phyloP scores from a whole-genome alignment of 2,888 invertebrate species.

The Lasioglossum morio region DNA sequence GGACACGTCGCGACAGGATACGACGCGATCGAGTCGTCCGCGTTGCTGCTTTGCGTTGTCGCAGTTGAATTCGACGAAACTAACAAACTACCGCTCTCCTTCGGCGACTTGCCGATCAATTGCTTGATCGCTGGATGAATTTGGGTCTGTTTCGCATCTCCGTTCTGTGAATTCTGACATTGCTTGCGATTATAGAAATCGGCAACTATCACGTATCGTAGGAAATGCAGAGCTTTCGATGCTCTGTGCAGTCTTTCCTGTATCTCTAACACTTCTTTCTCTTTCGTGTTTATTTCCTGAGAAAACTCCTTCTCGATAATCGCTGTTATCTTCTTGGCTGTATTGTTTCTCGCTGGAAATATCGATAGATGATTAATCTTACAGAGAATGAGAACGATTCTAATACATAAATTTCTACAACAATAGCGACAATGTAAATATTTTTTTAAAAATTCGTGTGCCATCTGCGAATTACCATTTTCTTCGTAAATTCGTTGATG shows the following conservation, averaged over 20 bases:
- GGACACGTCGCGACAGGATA: slow-evolving; percentile 9
- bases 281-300: slow-evolving; percentile 89
- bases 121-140: slow-evolving; percentile 93
- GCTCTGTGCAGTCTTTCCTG: slow-evolving; percentile 88
- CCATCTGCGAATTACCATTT: slow-evolving; percentile 71
- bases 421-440: background rate
- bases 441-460: background rate
- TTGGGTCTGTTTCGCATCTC: slow-evolving; percentile 84
- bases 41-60: background rate
- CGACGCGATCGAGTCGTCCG: background rate
- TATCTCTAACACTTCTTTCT: slow-evolving; percentile 90
- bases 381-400: background rate
- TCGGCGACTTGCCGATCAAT: slow-evolving; percentile 87
- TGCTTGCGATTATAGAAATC: slow-evolving; percentile 88
- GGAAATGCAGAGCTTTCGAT: slow-evolving; percentile 86
- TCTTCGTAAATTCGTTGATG: slow-evolving; percentile 79
- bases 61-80: slow-evolving; percentile 27
- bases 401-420: background rate
- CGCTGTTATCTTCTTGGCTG: slow-evolving; percentile 85
- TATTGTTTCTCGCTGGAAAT: slow-evolving; percentile 75
- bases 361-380: background rate
- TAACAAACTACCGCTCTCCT: slow-evolving; percentile 30
- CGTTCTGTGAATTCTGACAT: slow-evolving; percentile 83
- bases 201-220: slow-evolving; percentile 87
- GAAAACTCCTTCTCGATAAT: slow-evolving; percentile 91